These are phyloP conservation scores for Dendrocincla tyrannina DNA, from an alignment of 2,797 vertebrate species.

Conservation along the genomic window DNA sequence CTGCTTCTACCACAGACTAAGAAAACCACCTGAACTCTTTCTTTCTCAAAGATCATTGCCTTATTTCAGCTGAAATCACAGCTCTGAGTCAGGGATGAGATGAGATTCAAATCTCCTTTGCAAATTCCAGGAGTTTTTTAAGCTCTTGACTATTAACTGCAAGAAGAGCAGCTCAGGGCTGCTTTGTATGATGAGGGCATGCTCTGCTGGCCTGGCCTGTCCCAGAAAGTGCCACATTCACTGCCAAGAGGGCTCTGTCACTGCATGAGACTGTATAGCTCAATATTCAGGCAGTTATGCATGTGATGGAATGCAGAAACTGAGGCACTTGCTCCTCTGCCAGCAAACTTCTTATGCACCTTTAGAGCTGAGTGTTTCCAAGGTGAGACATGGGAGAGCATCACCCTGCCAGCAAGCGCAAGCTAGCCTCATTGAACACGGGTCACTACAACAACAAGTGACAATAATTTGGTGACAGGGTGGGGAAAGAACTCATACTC, in stretches of 20 bases:
- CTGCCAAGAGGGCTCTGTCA: background rate
- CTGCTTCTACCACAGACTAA: background rate
- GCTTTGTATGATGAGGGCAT: background rate
- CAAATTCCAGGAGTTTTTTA: background rate
- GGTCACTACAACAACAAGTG: rapidly evolving
- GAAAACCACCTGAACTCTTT: background rate
- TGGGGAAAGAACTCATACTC: background rate
- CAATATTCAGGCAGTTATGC: background rate
- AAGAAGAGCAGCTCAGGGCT: background rate
- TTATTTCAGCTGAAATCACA: background rate
- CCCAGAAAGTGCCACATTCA: rapidly evolving
- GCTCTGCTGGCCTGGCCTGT: background rate
- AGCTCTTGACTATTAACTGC: background rate
- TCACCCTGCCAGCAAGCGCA: background rate
- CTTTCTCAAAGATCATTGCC: background rate
- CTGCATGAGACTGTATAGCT: rapidly evolving
- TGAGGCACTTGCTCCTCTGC: background rate
- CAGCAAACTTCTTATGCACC: background rate
- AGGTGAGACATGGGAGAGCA: background rate
- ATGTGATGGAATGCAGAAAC: background rate
- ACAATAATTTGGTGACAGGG: background rate
- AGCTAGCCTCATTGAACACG: background rate
- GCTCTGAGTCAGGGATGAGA: background rate
- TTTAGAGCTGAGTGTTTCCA: background rate
- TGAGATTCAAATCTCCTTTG: background rate